Conservation (phyloP, 1,140 invertebrate species). For the Condylostylus longicornis region DNA sequence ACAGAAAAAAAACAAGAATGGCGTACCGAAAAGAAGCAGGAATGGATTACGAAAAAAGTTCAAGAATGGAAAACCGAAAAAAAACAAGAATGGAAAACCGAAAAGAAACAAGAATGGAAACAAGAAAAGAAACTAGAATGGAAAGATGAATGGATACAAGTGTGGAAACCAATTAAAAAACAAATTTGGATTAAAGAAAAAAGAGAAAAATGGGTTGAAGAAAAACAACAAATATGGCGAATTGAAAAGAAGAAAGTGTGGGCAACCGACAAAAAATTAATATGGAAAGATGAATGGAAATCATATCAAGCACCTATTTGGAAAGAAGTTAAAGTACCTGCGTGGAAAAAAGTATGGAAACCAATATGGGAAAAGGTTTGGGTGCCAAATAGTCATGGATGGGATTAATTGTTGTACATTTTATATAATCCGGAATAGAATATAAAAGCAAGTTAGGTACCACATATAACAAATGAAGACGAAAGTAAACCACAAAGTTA, state of each 20-base stretch:
- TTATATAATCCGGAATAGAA: too few species aligned
- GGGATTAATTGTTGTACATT: slow-evolving; percentile 41
- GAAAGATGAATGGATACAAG: slow-evolving; percentile 58
- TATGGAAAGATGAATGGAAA: slow-evolving; percentile 64
- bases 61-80: slow-evolving; percentile 43
- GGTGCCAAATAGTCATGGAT: slow-evolving; percentile 45
- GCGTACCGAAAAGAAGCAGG: slow-evolving; percentile 56
- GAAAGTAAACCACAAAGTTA: too few species aligned
- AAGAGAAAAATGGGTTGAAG: slow-evolving; percentile 57
- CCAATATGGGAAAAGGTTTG: slow-evolving; percentile 62
- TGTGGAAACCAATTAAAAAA: slow-evolving; percentile 59
- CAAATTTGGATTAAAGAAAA: slow-evolving; percentile 60
- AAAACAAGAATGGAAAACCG: slow-evolving; percentile 45
- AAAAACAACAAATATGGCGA: slow-evolving; percentile 59
- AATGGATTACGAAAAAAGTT: slow-evolving; percentile 53
- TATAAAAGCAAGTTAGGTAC: too few species aligned
- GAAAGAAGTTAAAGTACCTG: slow-evolving; percentile 52
- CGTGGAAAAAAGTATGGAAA: slow-evolving; percentile 59
- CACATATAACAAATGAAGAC: too few species aligned
- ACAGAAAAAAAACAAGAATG: slow-evolving; percentile 51
- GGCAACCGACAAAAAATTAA: slow-evolving; percentile 57
- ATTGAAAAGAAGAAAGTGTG: slow-evolving; percentile 63
- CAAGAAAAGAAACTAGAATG: slow-evolving; percentile 56
- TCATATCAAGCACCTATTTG: slow-evolving; percentile 38
- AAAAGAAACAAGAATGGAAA: slow-evolving; percentile 50